Conservation (phyloP, 2,797 vertebrate genomes). For the Ataeniobius toweri region DNA sequence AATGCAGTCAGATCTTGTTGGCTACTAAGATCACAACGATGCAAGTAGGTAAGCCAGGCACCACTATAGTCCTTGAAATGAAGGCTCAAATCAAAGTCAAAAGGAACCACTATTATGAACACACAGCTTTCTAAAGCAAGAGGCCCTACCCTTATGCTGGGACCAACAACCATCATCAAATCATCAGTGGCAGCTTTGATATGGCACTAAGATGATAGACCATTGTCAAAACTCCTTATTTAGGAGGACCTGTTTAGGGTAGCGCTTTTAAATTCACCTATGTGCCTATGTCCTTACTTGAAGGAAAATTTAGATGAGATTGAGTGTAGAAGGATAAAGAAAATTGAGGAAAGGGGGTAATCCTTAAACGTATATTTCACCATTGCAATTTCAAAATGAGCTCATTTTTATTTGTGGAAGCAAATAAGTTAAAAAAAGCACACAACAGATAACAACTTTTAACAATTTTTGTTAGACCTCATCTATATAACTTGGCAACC, state of each 20-base stretch:
- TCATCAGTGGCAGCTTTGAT: slow-evolving; percentile 68
- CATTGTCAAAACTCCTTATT: slow-evolving; percentile 59
- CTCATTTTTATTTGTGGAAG: neutral
- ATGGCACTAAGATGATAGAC: slow-evolving; percentile 59
- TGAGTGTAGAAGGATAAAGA: neutral
- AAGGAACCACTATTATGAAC: slow-evolving; percentile 57
- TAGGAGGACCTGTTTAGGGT: slow-evolving; percentile 61
- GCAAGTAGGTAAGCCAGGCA: slow-evolving; percentile 56
- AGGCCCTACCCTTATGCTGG: slow-evolving; percentile 71
- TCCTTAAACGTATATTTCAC: neutral
- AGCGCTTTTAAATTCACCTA: slow-evolving; percentile 41
- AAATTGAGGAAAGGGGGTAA: neutral
- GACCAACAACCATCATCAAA: slow-evolving; percentile 63
- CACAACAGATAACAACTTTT: neutral
- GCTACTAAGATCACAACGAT: slow-evolving; percentile 55
- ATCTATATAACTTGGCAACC: neutral
- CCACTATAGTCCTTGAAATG: slow-evolving; percentile 49
- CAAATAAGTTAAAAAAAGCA: neutral
- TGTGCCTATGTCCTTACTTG: slow-evolving; percentile 40
- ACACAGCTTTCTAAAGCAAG: slow-evolving; percentile 55
- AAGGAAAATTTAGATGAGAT: slow-evolving; percentile 8
- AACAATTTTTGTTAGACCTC: neutral
- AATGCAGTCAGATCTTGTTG: slow-evolving; percentile 50
- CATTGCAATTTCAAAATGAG: slow-evolving; percentile 4
- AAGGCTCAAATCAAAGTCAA: slow-evolving; percentile 63